phyloP scores from a whole-genome alignment of 2,797 vertebrate genomes.

The Coregonus suidteri region DNA sequence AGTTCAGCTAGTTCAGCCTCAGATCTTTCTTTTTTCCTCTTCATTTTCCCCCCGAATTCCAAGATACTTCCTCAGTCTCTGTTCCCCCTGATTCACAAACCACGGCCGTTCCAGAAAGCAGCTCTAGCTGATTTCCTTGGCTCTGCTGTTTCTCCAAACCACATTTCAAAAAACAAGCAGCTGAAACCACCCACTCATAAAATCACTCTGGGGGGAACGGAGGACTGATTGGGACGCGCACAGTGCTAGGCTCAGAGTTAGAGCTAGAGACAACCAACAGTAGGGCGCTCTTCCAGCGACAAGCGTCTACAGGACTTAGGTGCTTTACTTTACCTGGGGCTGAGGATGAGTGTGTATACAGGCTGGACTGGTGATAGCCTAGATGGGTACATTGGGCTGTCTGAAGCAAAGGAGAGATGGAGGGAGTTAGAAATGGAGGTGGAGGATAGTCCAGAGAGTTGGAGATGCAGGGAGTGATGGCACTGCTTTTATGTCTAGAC shows the following conservation, averaged over 20 bases:
- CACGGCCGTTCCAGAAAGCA: conserved; percentile 72
- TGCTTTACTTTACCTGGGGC: conserved; percentile 58
- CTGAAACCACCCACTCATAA: conserved; percentile 75
- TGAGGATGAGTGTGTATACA: conserved; percentile 39
- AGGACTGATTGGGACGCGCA: conserved; percentile 45
- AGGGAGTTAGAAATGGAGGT: background rate
- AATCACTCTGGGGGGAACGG: conserved; percentile 64
- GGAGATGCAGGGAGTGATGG: no score
- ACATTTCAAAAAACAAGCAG: conserved; percentile 76
- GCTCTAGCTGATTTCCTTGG: conserved; percentile 65
- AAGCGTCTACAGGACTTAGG: conserved; percentile 44
- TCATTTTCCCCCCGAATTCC: conserved; percentile 70
- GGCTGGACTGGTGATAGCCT: background rate
- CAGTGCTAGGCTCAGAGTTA: background rate
- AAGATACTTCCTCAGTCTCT: conserved; percentile 58
- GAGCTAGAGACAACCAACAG: conserved; percentile 47
- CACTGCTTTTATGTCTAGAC: no score
- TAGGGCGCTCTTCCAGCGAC: conserved; percentile 55
- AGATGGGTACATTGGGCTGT: background rate
- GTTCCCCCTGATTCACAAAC: conserved; percentile 73
- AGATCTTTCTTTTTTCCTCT: conserved; percentile 39
- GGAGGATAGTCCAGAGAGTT: no score
- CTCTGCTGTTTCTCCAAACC: conserved; percentile 74
- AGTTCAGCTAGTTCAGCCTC: conserved; percentile 51
- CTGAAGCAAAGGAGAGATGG: background rate